Conservation (phyloP, 2,797 vertebrate genomes). For the Anniella stebbinsi region DNA sequence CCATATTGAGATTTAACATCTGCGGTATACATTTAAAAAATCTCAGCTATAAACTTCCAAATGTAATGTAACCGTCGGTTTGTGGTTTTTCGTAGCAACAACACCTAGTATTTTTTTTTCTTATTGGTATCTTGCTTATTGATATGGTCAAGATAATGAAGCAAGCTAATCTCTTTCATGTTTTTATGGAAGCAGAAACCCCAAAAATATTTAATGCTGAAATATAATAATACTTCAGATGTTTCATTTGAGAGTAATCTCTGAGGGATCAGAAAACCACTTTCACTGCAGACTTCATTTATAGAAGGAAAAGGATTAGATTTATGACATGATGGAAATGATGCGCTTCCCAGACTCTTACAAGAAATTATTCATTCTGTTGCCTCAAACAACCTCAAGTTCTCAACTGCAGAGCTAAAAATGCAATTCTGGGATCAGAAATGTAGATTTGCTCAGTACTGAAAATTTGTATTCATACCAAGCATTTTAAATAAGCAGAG, state of each 20-base stretch:
- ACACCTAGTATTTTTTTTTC: background rate
- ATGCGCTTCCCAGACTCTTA: slow-evolving; percentile 43
- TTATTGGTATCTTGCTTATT: background rate
- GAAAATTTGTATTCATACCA: background rate
- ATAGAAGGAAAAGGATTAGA: slow-evolving; percentile 30
- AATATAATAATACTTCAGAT: slow-evolving; percentile 28
- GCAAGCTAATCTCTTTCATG: slow-evolving; percentile 1
- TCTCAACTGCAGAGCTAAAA: background rate
- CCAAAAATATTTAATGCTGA: background rate
- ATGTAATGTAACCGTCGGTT: background rate
- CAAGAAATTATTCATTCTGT: slow-evolving; percentile 30
- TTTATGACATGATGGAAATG: slow-evolving; percentile 9
- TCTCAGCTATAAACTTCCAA: too few species aligned
- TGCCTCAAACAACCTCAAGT: background rate
- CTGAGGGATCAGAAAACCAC: slow-evolving; percentile 27
- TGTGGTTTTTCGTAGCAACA: background rate
- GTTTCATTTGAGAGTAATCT: background rate
- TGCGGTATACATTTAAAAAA: background rate
- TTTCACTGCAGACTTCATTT: slow-evolving; percentile 17
- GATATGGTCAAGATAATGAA: too few species aligned
- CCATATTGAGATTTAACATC: background rate
- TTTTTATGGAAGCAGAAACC: slow-evolving; percentile 1
- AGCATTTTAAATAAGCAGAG: background rate
- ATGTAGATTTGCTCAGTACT: background rate
- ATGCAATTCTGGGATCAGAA: background rate